Base-by-base conservation (phyloP, 2,797 vertebrate species). In the Pelodytes ibericus region DNA sequence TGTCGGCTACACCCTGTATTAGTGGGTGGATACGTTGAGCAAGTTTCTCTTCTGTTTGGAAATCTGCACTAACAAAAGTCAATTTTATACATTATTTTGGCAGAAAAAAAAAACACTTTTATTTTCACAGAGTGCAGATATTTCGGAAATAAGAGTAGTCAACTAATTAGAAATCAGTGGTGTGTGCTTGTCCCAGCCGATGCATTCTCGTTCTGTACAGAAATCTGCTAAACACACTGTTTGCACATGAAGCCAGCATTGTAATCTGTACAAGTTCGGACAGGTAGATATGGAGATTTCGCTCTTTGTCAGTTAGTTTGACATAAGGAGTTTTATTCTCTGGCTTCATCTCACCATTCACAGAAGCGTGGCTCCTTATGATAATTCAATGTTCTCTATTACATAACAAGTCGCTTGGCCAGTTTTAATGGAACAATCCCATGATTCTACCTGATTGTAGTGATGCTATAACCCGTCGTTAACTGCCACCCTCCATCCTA, bases 231-330 rank as follows among this genome's bases (percentile, higher is more conserved):
- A 56, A 56, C 49, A 30, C 49, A 33, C 66, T 31, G 24, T 7
- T 53, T 49, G 49, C 66, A 69, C 56, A 49, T 69, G 49, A 69
- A 69, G 47, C 66, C 66, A 69, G 51, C 47, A 36, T 29, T 56
- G 30, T 69, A 69, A 53, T 69, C n/a, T 53, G 66, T 69, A 36
- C 66, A 69, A 56, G 66, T 69, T 69, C 20, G 36, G 66, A 15
- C 66, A 69, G 29, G 66, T 56, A 56, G 11, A 29, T 69, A 29
- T 11, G 56, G 47, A 69, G 49, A 62, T 27, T 56, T 56, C 33
- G 29, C 27, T 33, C 49, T 53, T 56, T 20, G 66, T 24, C 66
- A 69, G 49, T 69, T 56, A 56, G 25, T 56, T 24, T 56, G 16
- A 51, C 44, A 51, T 15, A 67, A 26, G 49, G 63, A 29, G 41